A percentile compares a stretch with the other conserved stretches of the same genome.
Evolutionary conservation across 2,113 vertebrate genomes (phyloP).

Genomic region (Anolis carolinensis): DNA sequence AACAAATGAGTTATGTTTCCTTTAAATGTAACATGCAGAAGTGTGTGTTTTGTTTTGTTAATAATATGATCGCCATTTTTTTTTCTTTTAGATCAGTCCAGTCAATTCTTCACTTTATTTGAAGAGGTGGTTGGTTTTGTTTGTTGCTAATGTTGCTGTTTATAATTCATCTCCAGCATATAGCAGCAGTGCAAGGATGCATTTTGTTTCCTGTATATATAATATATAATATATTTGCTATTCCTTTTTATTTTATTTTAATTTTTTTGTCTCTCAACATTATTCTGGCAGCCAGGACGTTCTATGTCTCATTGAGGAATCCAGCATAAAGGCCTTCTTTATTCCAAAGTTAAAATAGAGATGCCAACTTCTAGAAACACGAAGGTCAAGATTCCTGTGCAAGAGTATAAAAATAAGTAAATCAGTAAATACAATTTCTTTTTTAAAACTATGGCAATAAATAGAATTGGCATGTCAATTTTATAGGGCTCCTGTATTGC

Average conservation of each 20-base stretch:
- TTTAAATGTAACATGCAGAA: slow-evolving; percentile 64
- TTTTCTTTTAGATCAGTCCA: slow-evolving; percentile 65
- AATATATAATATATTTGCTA: slow-evolving; percentile 82
- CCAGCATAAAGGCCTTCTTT: slow-evolving; percentile 80
- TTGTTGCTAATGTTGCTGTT: slow-evolving; percentile 66
- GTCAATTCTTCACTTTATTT: slow-evolving; percentile 73
- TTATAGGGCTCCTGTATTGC: background rate
- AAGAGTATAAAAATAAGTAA: slow-evolving; percentile 23
- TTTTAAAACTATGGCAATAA: background rate
- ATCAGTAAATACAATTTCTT: background rate
- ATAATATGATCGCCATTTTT: slow-evolving; percentile 41
- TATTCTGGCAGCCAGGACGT: slow-evolving; percentile 73
- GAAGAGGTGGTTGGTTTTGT: slow-evolving; percentile 72
- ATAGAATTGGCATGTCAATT: background rate
- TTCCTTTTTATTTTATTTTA: slow-evolving; percentile 68
- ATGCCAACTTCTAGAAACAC: slow-evolving; percentile 64
- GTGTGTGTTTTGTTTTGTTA: slow-evolving; percentile 32
- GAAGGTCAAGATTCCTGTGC: slow-evolving; percentile 80
- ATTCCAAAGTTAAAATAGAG: slow-evolving; percentile 72
- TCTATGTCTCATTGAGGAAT: slow-evolving; percentile 72
- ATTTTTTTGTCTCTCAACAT: slow-evolving; percentile 74
- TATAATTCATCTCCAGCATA: slow-evolving; percentile 72
- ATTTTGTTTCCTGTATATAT: slow-evolving; percentile 77
- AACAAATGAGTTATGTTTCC: slow-evolving; percentile 61
- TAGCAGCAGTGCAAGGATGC: slow-evolving; percentile 79